A percentile compares a stretch with the other conserved stretches of the same genome.
Evolutionary conservation across 2,797 vertebrate genomes (phyloP).

Genomic region (Spinus pinus): DNA sequence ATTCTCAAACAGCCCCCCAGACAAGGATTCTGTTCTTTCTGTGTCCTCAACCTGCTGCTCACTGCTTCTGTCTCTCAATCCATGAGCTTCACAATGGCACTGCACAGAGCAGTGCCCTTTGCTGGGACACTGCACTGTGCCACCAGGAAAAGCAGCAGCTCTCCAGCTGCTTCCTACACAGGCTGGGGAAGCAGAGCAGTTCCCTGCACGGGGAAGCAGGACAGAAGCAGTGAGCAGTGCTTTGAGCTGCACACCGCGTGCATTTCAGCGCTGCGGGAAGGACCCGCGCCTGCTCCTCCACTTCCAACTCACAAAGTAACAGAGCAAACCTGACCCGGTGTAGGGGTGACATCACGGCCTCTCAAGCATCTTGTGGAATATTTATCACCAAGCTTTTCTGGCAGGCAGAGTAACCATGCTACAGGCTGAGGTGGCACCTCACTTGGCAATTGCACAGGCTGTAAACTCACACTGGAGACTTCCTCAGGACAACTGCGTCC

Average conservation of each 20-base stretch:
- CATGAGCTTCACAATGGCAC: accelerated
- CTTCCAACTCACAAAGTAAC: background rate
- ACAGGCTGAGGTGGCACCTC: background rate
- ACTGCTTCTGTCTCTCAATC: background rate
- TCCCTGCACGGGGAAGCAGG: background rate
- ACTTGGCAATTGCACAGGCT: background rate
- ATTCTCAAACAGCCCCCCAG: background rate
- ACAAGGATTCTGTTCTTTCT: background rate
- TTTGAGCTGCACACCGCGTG: accelerated
- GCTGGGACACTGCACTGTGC: background rate
- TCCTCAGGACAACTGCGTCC: background rate
- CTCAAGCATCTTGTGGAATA: background rate
- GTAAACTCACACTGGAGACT: background rate
- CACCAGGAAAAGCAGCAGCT: background rate
- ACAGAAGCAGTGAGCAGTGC: background rate
- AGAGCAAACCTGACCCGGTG: background rate
- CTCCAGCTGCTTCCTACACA: background rate
- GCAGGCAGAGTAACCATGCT: accelerated
- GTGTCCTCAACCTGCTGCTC: background rate
- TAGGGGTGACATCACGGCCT: accelerated
- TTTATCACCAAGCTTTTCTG: background rate
- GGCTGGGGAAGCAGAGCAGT: background rate
- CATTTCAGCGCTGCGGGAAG: background rate
- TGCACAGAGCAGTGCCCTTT: background rate
- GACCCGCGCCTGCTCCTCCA: background rate